Base-by-base conservation (phyloP, 2,888 invertebrate species). In the Panopea generosa region DNA sequence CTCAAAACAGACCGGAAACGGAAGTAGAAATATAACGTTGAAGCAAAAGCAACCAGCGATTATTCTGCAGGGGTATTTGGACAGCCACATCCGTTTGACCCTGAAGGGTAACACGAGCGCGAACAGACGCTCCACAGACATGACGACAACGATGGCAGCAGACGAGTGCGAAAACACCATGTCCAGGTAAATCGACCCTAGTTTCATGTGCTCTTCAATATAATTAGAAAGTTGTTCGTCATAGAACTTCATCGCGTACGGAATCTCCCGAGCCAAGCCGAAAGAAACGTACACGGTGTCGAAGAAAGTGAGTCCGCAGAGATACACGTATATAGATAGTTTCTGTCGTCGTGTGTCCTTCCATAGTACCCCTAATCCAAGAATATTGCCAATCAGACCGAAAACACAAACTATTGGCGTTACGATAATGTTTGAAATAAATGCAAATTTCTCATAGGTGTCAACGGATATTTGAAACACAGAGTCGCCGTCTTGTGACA, bases 141-240 rank as follows among this genome's bases (percentile, higher is more conserved):
- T 77, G 14, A 77, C 62, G 7, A 77, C 33, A n/a, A 77, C 66
- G 7, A 77, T 33, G 7, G 66, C 69, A 11, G 45, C 26, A 2
- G 66, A 50, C 2, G 55, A 60, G 29, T 77, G 73, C 2, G 69
- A 45, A 7, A 77, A 49, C 1, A 77, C 66, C 69, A 77, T 73
- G 38, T 77, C 77, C 0, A 70, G 20, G 22, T 77, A 77, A 3
- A 77, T 69, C 0, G 66, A 29, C 11, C 72, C 68, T 1, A 73
- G 53, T 52, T 77, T 77, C 77, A 77, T 77, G 49, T 73, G 69
- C n/a, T 77, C 77, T 9, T 56, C 69, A 1, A 77, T 4, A 29
- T 65, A 77, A 16, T 52, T 69, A 0, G 77, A 60, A 18, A 69
- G 3, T 3, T 73, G 40, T 20, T 65, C 27, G 56, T 69, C 49